phyloP scores from a whole-genome alignment of 2,888 invertebrate species.

The Nasonovia ribisnigri region DNA sequence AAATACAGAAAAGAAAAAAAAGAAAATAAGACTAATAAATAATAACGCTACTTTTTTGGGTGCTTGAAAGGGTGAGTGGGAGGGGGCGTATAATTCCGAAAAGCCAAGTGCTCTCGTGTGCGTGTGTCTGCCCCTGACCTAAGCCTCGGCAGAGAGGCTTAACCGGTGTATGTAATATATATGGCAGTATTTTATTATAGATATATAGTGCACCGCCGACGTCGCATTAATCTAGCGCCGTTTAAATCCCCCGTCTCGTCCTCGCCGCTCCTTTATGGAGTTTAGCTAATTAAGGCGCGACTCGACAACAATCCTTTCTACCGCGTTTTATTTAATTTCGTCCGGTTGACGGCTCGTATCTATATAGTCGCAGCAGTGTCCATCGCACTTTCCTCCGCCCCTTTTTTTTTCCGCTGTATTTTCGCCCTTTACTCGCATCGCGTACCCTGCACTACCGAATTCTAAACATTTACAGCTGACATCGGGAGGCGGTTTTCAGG shows the following conservation, averaged over 20 bases:
- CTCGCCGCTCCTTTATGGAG: background rate
- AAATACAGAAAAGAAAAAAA: background rate
- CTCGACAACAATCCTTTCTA: conserved; percentile 39
- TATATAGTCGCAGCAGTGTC: background rate
- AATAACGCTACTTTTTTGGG: background rate
- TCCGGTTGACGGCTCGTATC: background rate
- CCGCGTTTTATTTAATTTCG: conserved; percentile 48
- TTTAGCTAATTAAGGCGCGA: conserved; percentile 47
- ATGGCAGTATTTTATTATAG: background rate
- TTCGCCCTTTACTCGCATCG: background rate
- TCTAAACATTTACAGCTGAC: background rate
- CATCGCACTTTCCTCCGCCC: too few relatives aligned
- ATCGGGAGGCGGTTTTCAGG: background rate
- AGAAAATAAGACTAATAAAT: background rate
- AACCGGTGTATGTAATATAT: conserved; percentile 10
- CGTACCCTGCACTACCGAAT: background rate
- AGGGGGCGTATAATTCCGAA: conserved; percentile 15
- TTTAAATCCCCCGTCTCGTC: background rate
- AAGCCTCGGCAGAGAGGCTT: conserved; percentile 33
- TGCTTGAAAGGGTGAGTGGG: background rate
- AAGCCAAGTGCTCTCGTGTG: conserved; percentile 40
- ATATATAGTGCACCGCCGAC: background rate
- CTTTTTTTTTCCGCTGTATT: background rate
- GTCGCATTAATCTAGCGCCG: conserved; percentile 46
- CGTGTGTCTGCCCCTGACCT: conserved; percentile 15